These are phyloP conservation scores for Drosophila longiperda DNA, from an alignment of 2,888 invertebrate species.

Conservation along the genomic window DNA sequence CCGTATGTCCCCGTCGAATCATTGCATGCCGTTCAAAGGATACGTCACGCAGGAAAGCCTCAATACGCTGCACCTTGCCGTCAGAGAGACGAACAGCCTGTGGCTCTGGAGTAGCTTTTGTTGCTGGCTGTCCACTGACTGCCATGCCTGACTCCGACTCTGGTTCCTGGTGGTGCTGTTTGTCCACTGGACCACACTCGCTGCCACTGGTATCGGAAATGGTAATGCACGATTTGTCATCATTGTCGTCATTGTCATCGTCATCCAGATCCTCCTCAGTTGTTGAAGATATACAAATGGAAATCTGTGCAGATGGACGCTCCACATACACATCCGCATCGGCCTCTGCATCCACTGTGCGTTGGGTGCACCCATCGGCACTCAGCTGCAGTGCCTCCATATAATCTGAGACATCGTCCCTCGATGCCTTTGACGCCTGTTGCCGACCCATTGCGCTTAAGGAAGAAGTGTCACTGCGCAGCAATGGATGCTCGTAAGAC, in stretches of 20 bases:
- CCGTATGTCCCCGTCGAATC: slow-evolving; percentile 30
- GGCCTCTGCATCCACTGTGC: neutral
- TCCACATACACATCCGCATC: slow-evolving; percentile 52
- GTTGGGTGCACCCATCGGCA: slow-evolving; percentile 57
- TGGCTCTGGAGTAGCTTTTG: neutral
- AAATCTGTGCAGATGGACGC: slow-evolving; percentile 57
- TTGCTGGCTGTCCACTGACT: slow-evolving; percentile 36
- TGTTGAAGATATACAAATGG: slow-evolving; percentile 56
- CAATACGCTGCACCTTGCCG: slow-evolving; percentile 75
- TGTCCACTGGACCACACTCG: slow-evolving; percentile 30
- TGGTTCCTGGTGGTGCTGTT: slow-evolving; percentile 35
- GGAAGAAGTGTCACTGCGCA: slow-evolving; percentile 50
- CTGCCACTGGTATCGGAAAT: slow-evolving; percentile 61
- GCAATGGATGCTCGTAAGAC: slow-evolving; percentile 51
- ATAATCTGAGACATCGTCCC: slow-evolving; percentile 48
- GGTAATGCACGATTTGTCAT: slow-evolving; percentile 57
- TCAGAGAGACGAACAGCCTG: slow-evolving; percentile 39
- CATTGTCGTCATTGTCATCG: slow-evolving; percentile 4
- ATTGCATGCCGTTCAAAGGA: slow-evolving; percentile 65
- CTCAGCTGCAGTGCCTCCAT: slow-evolving; percentile 81
- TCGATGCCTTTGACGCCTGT: slow-evolving; percentile 7
- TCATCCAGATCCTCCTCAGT: slow-evolving; percentile 35
- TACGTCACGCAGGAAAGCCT: slow-evolving; percentile 82
- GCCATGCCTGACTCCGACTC: slow-evolving; percentile 42
- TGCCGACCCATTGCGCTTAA: slow-evolving; percentile 9